Evolutionary conservation across 2,888 invertebrate species (phyloP).

Genomic region (Elegia similella): DNA sequence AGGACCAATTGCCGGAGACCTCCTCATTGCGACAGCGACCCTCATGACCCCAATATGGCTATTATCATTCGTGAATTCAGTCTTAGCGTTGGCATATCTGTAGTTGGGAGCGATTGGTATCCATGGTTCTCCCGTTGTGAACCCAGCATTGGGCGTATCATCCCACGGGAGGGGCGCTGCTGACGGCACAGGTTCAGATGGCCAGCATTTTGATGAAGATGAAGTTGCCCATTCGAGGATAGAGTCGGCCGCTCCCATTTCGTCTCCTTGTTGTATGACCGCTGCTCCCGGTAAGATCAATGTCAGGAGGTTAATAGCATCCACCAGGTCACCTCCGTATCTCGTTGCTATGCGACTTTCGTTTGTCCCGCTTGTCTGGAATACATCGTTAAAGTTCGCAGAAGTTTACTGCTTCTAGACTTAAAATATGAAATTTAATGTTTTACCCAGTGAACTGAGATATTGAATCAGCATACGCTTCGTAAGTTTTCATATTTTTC

Average conservation of each 20-base stretch:
- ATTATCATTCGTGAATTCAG: constrained; percentile 69
- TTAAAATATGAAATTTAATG: constrained; percentile 19
- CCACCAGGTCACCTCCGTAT: constrained; percentile 83
- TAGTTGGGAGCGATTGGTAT: constrained; percentile 85
- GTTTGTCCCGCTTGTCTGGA: constrained; percentile 55
- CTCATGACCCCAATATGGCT: constrained; percentile 74
- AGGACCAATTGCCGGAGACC: constrained; percentile 67
- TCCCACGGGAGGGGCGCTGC: constrained; percentile 71
- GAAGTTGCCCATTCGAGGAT: constrained; percentile 73
- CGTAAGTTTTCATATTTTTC: background rate
- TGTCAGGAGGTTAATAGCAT: constrained; percentile 86
- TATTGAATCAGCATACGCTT: background rate
- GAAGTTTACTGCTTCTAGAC: constrained; percentile 15
- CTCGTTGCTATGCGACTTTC: constrained; percentile 79
- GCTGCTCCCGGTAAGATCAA: constrained; percentile 88
- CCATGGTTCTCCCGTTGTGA: constrained; percentile 84
- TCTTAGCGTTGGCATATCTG: constrained; percentile 82
- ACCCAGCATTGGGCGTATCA: constrained; percentile 67
- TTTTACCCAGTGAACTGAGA: background rate
- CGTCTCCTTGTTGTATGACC: constrained; percentile 91
- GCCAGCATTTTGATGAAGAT: constrained; percentile 65
- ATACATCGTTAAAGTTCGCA: constrained; percentile 19
- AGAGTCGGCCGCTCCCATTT: constrained; percentile 83
- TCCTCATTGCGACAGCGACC: constrained; percentile 63
- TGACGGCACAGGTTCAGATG: constrained; percentile 52